Evolutionary conservation across 2,888 invertebrate genomes (phyloP), one percentile per base, ranked within the genome.

Genomic region (Carterocephalus palaemon): DNA sequence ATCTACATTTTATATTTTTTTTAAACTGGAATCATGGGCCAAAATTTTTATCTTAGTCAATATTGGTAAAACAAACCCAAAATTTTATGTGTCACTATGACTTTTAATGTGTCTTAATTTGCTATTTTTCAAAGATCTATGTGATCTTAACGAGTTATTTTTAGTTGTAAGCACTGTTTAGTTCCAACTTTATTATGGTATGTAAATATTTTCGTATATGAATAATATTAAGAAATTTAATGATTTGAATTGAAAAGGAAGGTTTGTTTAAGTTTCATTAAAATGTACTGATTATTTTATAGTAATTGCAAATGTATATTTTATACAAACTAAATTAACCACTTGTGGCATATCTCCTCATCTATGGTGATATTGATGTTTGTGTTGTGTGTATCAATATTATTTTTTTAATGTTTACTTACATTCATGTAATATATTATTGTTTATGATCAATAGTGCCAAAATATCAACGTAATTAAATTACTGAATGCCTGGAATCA

Each of bases 221-320:
- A 62, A 55, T 64, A 58, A 28, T 56, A 60, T 63, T 70, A 64
- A 69, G 69, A 50, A 51, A 54, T 53, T 65, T 64, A 62, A 59
- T 68, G 68, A 70, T 69, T 73, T 67, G 56, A 61, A 65, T 59
- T 68, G 53, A 51, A 65, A 69, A 67, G 60, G 69, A 71, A 54
- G 57, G 67, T 68, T 71, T 70, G 64, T 78, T 82, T 83, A 72
- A 69, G 80, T 82, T 83, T 70, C 70, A 73, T 77, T 80, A 67
- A 78, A 84, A 79, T 84, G 84, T 81, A 85, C 84, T 85, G 84
- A 85, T 85, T 85, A 84, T 75, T 81, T 83, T 78, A 53, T 79
- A 82, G 75, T 72, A 67, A 70, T 75, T 72, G 63, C 67, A 68
- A 72, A 62, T 73, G 72, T 78, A 75, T 79, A 75, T 78, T 75